Base-by-base conservation (phyloP, 2,797 vertebrate species). In the Poecilia picta region DNA sequence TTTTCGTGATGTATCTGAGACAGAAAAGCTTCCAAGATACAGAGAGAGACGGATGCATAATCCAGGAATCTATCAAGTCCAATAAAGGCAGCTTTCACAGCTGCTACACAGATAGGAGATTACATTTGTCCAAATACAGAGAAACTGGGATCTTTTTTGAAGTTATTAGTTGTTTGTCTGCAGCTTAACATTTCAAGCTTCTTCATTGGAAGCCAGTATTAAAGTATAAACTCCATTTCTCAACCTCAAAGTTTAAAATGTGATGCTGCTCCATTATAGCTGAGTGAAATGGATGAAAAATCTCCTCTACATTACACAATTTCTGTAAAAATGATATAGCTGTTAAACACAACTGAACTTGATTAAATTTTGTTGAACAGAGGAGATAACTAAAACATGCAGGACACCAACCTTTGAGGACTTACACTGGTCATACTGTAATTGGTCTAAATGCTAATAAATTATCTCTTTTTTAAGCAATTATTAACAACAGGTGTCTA, bases 1-100 rank as follows among this genome's bases (percentile, higher is more conserved):
- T 96, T 70, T 25, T 96, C 12, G 86, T 96, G 51, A 81, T 93
- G 88, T 81, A 95, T 80, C 91, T 95, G 80, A 88, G 93, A 28
- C 86, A 78, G 16, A 94, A 88, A 82, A 93, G 93, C 82, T 68
- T 62, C 1, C 28, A 74, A 18, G 41, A 84, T 12, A 53, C 43
- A 8, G 47, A 83, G 0, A 13, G 0, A 72, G 66, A 81, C 68
- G 20, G 12, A 62, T 75, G n/a, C 4, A 31, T 13, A 7, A 53
- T 8, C 5, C 72, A 82, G 4, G 76, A 83, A 62, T 8, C 57
- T 39, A 72, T 33, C 15, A 76, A 85, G 76, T 18, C 7, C 15
- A 23, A 64, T 5, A 71, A 72, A 53, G 2, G 3, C 53, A 46
- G 10, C 20, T 55, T 73, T 33, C 1, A 31, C 2, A 39, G 36